Evolutionary conservation across 23 tunicate species (phyloP), one percentile per base, ranked within the genome.

Genomic region (Aplidium turbinatum): DNA sequence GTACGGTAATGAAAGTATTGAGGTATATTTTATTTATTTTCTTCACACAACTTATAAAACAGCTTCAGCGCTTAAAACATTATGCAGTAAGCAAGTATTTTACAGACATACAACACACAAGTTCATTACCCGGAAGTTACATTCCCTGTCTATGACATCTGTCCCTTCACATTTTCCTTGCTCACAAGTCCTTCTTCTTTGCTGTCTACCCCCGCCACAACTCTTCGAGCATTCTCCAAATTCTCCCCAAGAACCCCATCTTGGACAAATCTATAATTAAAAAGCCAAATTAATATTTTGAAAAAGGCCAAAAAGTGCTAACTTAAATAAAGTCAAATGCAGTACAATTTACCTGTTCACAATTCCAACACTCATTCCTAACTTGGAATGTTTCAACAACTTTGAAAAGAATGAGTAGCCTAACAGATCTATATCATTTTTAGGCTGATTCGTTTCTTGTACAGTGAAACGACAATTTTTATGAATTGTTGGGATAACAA

Each of bases 161-260:
- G 13, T 18, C 22, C 68, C 65, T 16, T 32, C 65, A 61, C 83
- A 85, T 29, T 54, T 78, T 47, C 82, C 78, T 50, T 39, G 66
- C 38, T 32, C 1, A 61, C 91, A 85, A 18, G 3, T 29, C 33
- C 91, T 70, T 20, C 39, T 60, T 26, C 67, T 31, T 28, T 4
- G 16, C 29, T 60, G 38, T 33, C 16, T 68, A n/a, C 66, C 89
- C n/a, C 33, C 46, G 2, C 91, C 91, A 32, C 91, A 85, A 5
- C 56, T 34, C 35, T 25, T 33, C 9, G 72, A 51, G 57, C 91
- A 85, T 0, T 38, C 39, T 18, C 63, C 38, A 55, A 30, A 65
- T 13, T 31, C 45, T 30, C 40, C 11, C 91, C 91, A 85, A 11
- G 61, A n/a, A 33, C 67, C 70, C 91, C 91, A 85, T 18, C 21